Evolutionary conservation across 2,797 vertebrate genomes (phyloP).

Genomic region (Acanthurus tractus): DNA sequence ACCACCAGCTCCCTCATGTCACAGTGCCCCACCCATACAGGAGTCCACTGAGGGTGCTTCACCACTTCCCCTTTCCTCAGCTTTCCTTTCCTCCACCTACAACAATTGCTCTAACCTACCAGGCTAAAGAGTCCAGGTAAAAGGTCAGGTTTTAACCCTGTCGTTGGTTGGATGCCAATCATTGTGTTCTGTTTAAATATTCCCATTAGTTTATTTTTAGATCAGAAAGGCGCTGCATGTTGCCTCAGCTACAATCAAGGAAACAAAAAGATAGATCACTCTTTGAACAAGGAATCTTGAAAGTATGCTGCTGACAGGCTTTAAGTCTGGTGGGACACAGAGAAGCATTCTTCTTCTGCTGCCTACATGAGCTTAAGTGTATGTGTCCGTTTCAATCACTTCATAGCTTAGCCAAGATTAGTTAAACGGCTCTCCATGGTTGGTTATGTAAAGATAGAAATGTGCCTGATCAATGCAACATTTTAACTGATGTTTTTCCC

Average conservation of each 20-base stretch:
- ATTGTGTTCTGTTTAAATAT: slow-evolving; percentile 74
- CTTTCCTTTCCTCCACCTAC: slow-evolving; percentile 45
- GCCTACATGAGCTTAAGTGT: neutral
- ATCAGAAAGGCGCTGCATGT: slow-evolving; percentile 48
- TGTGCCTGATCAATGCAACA: neutral
- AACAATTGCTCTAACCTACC: slow-evolving; percentile 18
- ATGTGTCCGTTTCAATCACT: neutral
- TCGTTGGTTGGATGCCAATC: slow-evolving; percentile 59
- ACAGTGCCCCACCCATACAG: slow-evolving; percentile 18
- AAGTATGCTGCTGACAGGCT: slow-evolving; percentile 34
- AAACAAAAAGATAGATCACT: slow-evolving; percentile 32
- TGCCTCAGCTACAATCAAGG: slow-evolving; percentile 37
- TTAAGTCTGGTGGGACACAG: neutral
- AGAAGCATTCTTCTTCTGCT: neutral
- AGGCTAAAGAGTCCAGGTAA: slow-evolving; percentile 61
- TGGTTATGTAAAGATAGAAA: neutral
- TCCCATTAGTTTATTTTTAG: slow-evolving; percentile 76
- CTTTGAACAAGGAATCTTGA: slow-evolving; percentile 44
- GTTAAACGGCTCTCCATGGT: neutral
- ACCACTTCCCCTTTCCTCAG: slow-evolving; percentile 61
- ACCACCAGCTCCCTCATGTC: slow-evolving; percentile 19
- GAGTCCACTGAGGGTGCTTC: slow-evolving; percentile 46
- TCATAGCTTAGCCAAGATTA: neutral
- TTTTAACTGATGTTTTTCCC: too few relatives aligned
- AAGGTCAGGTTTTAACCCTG: slow-evolving; percentile 67